Base-by-base conservation (phyloP, 2,113 vertebrate species). In the Macquaria australasica region DNA sequence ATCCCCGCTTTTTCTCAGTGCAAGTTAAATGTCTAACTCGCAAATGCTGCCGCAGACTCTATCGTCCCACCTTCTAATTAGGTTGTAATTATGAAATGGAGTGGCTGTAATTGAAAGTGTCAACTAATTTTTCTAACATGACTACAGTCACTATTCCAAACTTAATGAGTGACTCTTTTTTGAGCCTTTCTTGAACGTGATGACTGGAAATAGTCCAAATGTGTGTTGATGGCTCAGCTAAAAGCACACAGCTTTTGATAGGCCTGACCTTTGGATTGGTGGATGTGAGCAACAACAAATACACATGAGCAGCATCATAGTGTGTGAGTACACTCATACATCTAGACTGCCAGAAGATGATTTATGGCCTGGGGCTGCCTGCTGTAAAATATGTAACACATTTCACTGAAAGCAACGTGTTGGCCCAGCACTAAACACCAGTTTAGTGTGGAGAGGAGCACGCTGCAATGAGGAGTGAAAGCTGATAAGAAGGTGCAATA, bases 31-130 rank as follows among this genome's bases (percentile, higher is more conserved):
- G 41, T 64, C 75, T 67, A 6, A 59, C 43, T 43, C 21, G 58
- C 56, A 75, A 79, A 85, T 60, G 25, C 31, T 31, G 62, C 68
- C 7, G 5, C 78, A 77, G 60, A 55, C 60, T 78, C 62, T 6
- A 45, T 63, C 78, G 56, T 69, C 82, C 80, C 41, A 43, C 85
- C 50, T 28, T 83, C 86, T 83, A 67, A 88, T 88, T 78, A 73
- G 63, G n/a, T 66, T 82, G 67, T 85, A 80, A 83, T 87, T 82
- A 85, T 85, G 50, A 85, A 77, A 64, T 82, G 67, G 56, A 74
- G 58, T 16, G 18, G 18, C 79, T 79, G 43, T 86, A 91, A 85
- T 81, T 85, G 68, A 85, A 87, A 82, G 79, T 85, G 87, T 83
- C 89, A 87, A 75, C 81, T 69, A 23, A 43, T 81, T 79, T 58